Percentiles rank a stretch among this genome's conserved stretches.
Evolutionary conservation across 1,140 invertebrate genomes (phyloP).

Genomic region (Maconellicoccus hirsutus): DNA sequence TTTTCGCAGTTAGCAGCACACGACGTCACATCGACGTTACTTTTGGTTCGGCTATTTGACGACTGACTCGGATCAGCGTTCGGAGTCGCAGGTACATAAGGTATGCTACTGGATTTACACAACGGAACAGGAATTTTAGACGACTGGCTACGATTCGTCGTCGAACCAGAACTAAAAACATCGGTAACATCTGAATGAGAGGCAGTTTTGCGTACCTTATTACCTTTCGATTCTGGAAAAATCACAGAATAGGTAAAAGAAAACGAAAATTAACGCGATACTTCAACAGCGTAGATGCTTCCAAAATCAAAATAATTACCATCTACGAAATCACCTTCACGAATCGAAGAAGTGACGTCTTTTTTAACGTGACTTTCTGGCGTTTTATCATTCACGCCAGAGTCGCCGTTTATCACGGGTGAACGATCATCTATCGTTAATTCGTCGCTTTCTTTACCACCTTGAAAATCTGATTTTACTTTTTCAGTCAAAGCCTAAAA

Average conservation of each 20-base stretch:
- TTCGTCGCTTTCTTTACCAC: background rate
- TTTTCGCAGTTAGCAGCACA: background rate
- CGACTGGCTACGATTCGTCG: background rate
- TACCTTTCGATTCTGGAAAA: background rate
- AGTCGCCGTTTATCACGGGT: too few relatives aligned
- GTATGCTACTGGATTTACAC: conserved; percentile 5
- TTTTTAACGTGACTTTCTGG: too few relatives aligned
- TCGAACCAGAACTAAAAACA: background rate
- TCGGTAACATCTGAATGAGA: background rate
- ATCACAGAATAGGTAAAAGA: background rate
- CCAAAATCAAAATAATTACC: too few relatives aligned
- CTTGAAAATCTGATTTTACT: background rate
- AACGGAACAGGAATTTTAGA: conserved; percentile 13
- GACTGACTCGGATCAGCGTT: background rate
- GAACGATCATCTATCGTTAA: too few relatives aligned
- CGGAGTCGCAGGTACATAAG: background rate
- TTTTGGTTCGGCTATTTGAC: background rate
- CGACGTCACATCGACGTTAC: background rate
- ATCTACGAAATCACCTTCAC: too few relatives aligned
- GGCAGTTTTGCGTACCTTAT: background rate
- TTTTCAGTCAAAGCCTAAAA: background rate
- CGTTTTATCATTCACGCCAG: too few relatives aligned
- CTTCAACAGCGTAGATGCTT: too few relatives aligned
- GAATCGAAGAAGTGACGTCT: too few relatives aligned
- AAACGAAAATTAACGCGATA: background rate